These are phyloP conservation scores for Drosophila tristis DNA, from an alignment of 1,140 invertebrate genomes.

Conservation along the genomic window DNA sequence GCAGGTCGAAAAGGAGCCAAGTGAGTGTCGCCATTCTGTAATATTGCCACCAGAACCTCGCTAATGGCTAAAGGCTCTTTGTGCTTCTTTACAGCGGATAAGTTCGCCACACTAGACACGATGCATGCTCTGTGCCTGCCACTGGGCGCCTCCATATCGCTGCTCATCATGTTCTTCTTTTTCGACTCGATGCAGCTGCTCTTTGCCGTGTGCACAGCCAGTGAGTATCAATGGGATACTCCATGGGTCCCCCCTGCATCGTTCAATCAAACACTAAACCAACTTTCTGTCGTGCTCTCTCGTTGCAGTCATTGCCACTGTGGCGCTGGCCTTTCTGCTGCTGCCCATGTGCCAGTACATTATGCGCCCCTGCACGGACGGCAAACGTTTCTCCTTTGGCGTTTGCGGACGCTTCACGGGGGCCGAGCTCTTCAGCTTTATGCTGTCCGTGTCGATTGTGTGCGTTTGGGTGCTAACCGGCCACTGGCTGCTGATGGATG, in stretches of 20 bases:
- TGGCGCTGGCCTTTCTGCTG: slow-evolving; percentile 97
- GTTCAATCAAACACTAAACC: neutral
- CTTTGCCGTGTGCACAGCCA: slow-evolving; percentile 98
- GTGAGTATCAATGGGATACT: slow-evolving; percentile 87
- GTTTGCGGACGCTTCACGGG: slow-evolving; percentile 95
- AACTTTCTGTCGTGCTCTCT: neutral
- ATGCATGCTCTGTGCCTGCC: slow-evolving; percentile 98
- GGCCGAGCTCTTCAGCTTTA: slow-evolving; percentile 96
- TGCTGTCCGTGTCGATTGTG: slow-evolving; percentile 95
- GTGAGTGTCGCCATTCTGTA: slow-evolving; percentile 49
- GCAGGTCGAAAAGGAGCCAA: slow-evolving; percentile 79
- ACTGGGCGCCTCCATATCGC: slow-evolving; percentile 96
- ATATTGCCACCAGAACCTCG: too few relatives aligned
- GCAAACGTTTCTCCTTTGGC: slow-evolving; percentile 95
- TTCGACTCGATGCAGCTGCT: slow-evolving; percentile 99
- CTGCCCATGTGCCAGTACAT: slow-evolving; percentile 99
- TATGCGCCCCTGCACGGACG: slow-evolving; percentile 93
- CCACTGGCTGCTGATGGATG: slow-evolving; percentile 99
- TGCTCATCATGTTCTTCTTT: slow-evolving; percentile 99
- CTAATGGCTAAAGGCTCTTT: neutral
- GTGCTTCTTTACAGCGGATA: slow-evolving; percentile 62
- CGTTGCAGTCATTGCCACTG: slow-evolving; percentile 95
- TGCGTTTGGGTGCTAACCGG: slow-evolving; percentile 98
- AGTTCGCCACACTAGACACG: slow-evolving; percentile 92
- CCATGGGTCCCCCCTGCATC: neutral